Evolutionary conservation across 1,140 invertebrate species (phyloP).

Genomic region (Tyrophagus putrescentiae): DNA sequence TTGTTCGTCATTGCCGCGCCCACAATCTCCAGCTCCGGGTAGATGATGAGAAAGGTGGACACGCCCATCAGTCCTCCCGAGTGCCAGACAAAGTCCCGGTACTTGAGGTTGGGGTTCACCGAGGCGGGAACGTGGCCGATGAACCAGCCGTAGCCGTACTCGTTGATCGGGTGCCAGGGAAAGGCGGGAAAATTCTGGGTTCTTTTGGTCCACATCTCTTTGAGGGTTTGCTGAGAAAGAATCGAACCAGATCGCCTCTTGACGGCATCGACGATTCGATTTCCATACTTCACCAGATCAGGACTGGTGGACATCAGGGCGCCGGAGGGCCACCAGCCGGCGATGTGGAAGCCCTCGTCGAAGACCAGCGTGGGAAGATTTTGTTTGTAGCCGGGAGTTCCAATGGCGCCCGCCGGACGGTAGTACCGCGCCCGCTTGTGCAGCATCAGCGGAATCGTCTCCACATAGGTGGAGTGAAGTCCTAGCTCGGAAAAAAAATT

Average conservation of each 20-base stretch:
- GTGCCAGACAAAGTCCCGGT: background rate
- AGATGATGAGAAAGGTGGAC: background rate
- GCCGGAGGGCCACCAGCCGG: background rate
- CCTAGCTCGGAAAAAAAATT: constrained; percentile 5
- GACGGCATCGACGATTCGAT: background rate
- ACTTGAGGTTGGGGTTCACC: background rate
- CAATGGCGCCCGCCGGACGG: too few relatives aligned
- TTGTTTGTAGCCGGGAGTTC: background rate
- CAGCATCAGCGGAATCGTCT: background rate
- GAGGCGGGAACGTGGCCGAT: background rate
- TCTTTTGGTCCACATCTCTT: background rate
- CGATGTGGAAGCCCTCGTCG: background rate
- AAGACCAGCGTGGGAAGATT: background rate
- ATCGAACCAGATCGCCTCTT: background rate
- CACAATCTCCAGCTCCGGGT: background rate
- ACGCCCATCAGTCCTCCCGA: background rate
- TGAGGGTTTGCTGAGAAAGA: background rate
- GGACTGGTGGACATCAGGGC: constrained; percentile 1
- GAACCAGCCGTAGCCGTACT: background rate
- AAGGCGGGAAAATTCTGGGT: background rate
- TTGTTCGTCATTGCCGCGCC: background rate
- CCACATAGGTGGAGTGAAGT: background rate
- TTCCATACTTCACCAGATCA: constrained; percentile 2
- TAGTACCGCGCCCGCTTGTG: background rate
- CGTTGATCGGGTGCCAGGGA: background rate